Evolutionary conservation across 2,113 vertebrate species (phyloP), one percentile per base, ranked within the genome.

Genomic region (Nycticryphes semicollaris): DNA sequence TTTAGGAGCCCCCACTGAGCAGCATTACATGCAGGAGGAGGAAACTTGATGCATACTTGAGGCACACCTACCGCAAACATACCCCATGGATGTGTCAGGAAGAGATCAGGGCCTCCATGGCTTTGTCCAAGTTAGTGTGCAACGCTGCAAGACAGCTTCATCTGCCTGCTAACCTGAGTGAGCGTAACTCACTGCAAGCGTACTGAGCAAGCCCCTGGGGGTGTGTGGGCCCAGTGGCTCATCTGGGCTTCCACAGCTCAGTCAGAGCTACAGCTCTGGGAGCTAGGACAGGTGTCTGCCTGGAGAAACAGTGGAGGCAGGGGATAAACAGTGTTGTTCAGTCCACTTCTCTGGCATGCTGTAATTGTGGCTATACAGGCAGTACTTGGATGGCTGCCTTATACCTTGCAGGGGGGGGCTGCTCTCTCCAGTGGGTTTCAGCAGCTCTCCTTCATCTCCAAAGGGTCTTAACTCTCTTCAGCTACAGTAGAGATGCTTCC

Each of bases 281-380:
- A 75, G 45, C 57, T 50, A 82, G 66, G 70, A 43, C 27, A 11
- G 7, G 4, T 1, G 8, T 39, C 54, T 35, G 84, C 75, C 56
- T 60, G 81, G 66, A 95, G 74, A 67, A 81, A 35, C 6, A 8
- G 47, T 9, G 33, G 59, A 45, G 41, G 53, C 50, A 79, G 48
- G 70, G 56, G 43, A 84, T 75, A 90, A 93, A 73, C 4, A 19
- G 35, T 57, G 37, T 4, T 86, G 92, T 93, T 77, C 72, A 59
- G 72, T 70, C 94, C 63, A 17, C 90, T 94, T 90, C 94, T 95
- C 90, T 88, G 79, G 86, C 6, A 1, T 77, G 90, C 90, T 88
- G 63, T 92, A 69, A 88, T 92, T 66, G 50, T 0, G 83, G 95
- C 96, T 92, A 92, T 90, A 95, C 76, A 92, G 79, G 59, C 75